A percentile compares a stretch with the other conserved stretches of the same genome.
Conservation (phyloP, 2,888 invertebrate genomes). For the Tupiocoris notatus region DNA sequence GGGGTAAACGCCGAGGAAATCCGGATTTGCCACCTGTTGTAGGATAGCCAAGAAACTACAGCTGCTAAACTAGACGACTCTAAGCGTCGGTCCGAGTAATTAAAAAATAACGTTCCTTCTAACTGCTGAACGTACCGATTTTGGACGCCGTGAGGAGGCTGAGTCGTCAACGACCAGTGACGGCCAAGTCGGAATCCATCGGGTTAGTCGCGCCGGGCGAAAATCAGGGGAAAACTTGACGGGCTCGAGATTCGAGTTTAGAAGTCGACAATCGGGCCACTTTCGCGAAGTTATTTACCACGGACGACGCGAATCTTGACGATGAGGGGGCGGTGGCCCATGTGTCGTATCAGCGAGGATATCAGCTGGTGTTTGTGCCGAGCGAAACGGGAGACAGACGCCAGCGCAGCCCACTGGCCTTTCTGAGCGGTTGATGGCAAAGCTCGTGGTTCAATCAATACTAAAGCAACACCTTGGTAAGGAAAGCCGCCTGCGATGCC, state of each 20-base stretch:
- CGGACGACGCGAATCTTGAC: not conserved
- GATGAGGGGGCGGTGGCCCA: slow-evolving; percentile 43
- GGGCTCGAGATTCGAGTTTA: no score
- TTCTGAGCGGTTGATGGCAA: not conserved
- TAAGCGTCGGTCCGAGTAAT: no score
- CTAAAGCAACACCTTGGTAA: slow-evolving; percentile 42
- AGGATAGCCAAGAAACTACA: slow-evolving; percentile 11
- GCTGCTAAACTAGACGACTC: no score
- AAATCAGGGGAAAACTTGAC: no score
- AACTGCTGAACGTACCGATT: slow-evolving; percentile 6
- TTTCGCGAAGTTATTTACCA: not conserved
- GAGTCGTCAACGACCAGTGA: not conserved
- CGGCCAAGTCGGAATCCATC: not conserved
- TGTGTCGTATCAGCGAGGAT: slow-evolving; percentile 22
- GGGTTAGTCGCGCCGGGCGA: not conserved
- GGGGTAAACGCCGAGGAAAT: not conserved
- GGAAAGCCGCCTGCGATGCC: not conserved
- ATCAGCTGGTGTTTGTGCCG: slow-evolving; percentile 42
- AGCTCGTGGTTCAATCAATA: slow-evolving; percentile 41
- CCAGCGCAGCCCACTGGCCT: slow-evolving; percentile 25
- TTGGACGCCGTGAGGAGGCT: slow-evolving; percentile 17
- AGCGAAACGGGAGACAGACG: slow-evolving; percentile 11
- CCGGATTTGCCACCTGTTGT: not conserved
- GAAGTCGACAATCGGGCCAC: no score
- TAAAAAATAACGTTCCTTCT: slow-evolving; percentile 23